A percentile compares a stretch with the other conserved stretches of the same genome.
phyloP scores from a whole-genome alignment of 2,888 invertebrate species.

The Drosophila kanekoi region DNA sequence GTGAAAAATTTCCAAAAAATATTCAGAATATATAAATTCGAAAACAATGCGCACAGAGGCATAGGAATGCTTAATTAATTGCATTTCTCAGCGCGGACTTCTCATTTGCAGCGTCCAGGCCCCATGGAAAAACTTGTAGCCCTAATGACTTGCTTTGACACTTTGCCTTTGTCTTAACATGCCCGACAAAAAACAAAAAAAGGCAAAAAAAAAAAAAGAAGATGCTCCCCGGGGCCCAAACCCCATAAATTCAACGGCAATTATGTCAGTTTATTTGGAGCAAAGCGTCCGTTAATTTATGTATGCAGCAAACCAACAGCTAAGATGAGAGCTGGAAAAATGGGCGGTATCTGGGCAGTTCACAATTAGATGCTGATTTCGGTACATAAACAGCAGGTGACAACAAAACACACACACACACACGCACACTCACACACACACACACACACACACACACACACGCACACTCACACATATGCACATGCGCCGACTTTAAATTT shows the following conservation, averaged over 20 bases:
- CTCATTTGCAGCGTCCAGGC: slow-evolving; percentile 20
- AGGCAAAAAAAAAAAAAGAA: slow-evolving; percentile 14
- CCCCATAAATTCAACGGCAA: slow-evolving; percentile 75
- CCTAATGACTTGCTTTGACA: slow-evolving; percentile 82
- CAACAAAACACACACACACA: slow-evolving; percentile 55
- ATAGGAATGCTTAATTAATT: slow-evolving; percentile 69
- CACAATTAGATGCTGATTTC: slow-evolving; percentile 76
- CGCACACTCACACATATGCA: slow-evolving; percentile 14
- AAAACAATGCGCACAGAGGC: slow-evolving; percentile 53
- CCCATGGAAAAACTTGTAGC: slow-evolving; percentile 51
- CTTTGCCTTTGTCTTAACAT: slow-evolving; percentile 77
- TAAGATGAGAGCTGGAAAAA: slow-evolving; percentile 26
- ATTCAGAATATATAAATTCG: slow-evolving; percentile 17
- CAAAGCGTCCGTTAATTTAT: slow-evolving; percentile 78
- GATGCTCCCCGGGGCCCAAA: slow-evolving; percentile 25
- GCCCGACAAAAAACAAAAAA: slow-evolving; percentile 38
- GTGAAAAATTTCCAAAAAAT: slow-evolving; percentile 56
- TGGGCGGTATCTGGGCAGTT: slow-evolving; percentile 72
- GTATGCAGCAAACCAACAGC: slow-evolving; percentile 31
- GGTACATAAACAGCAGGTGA: slow-evolving; percentile 78
- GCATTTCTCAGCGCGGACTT: slow-evolving; percentile 44
- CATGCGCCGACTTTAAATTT: slow-evolving; percentile 23
- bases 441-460: slow-evolving; percentile 36
- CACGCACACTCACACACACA: slow-evolving; percentile 39
- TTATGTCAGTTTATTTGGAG: slow-evolving; percentile 82